Conservation (phyloP, 2,113 vertebrate species). For the Chaetodon trifascialis region DNA sequence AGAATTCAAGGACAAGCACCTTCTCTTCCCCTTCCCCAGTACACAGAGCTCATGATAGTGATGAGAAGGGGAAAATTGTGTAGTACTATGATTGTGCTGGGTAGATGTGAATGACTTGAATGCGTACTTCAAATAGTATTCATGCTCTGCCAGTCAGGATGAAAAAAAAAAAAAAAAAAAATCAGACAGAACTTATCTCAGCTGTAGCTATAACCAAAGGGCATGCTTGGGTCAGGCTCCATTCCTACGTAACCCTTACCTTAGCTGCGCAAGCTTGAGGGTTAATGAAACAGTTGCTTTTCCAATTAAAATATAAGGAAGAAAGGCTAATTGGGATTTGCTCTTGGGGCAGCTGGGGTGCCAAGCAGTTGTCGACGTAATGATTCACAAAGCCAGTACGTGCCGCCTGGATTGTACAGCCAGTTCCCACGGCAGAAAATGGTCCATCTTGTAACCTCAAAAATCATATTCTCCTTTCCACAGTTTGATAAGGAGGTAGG, state of each 20-base stretch:
- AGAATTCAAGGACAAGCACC: background rate
- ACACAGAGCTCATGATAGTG: background rate
- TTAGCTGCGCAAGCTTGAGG: slow-evolving; percentile 26
- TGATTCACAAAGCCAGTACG: slow-evolving; percentile 20
- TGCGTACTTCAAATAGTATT: background rate
- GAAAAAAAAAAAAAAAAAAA: slow-evolving; percentile 1
- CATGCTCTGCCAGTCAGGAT: slow-evolving; percentile 4
- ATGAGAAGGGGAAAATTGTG: background rate
- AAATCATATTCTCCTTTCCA: background rate
- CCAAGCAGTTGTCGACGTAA: slow-evolving; percentile 10
- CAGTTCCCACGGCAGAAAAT: background rate
- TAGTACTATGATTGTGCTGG: background rate
- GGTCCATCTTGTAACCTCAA: slow-evolving; percentile 7
- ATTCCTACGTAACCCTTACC: slow-evolving; percentile 12
- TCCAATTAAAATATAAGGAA: slow-evolving; percentile 63
- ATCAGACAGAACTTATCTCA: slow-evolving; percentile 31
- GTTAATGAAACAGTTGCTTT: slow-evolving; percentile 69
- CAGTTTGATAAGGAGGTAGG: background rate
- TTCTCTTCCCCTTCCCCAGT: background rate
- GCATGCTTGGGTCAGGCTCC: slow-evolving; percentile 9
- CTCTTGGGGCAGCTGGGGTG: slow-evolving; percentile 17
- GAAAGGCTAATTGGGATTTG: slow-evolving; percentile 65
- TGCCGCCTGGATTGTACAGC: slow-evolving; percentile 14
- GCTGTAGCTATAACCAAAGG: slow-evolving; percentile 7
- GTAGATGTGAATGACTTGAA: background rate